Conservation (phyloP, 2,797 vertebrate species). For the Galaxias olidus region DNA sequence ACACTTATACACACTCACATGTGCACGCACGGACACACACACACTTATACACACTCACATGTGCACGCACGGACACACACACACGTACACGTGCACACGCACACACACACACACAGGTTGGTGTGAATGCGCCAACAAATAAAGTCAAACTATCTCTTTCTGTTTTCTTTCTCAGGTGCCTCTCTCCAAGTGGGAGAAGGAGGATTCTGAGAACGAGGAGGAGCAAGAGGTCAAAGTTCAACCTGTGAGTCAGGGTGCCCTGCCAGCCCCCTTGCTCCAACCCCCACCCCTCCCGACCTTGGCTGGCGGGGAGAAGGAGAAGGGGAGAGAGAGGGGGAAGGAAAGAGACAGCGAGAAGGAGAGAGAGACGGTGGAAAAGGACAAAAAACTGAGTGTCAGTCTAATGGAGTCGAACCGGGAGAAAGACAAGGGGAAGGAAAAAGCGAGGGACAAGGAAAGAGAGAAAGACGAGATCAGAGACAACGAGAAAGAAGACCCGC, state of each 20-base stretch:
- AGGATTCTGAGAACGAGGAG: conserved; percentile 85
- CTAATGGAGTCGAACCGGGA: background rate
- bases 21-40: background rate
- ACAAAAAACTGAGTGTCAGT: no score
- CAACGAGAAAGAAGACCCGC: background rate
- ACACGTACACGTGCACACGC: background rate
- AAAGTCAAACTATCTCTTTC: background rate
- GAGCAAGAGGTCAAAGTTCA: conserved; percentile 70
- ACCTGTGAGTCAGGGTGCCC: conserved; percentile 42
- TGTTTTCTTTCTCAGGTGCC: conserved; percentile 68
- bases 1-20: background rate
- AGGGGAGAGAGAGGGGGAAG: conserved; percentile 20
- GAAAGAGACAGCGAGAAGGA: conserved; percentile 14
- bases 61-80: background rate
- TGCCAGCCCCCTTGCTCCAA: background rate
- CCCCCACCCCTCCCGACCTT: conserved; percentile 27
- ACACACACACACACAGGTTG: background rate
- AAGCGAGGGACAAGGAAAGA: conserved; percentile 1
- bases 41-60: background rate
- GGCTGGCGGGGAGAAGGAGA: conserved; percentile 68
- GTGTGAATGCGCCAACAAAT: no score
- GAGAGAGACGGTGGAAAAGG: conserved; percentile 21
- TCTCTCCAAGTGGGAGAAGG: conserved; percentile 86
- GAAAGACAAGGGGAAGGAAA: conserved; percentile 12
- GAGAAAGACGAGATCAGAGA: background rate